Base-by-base conservation (phyloP, 1,140 invertebrate species). In the Oryctes rhinoceros region DNA sequence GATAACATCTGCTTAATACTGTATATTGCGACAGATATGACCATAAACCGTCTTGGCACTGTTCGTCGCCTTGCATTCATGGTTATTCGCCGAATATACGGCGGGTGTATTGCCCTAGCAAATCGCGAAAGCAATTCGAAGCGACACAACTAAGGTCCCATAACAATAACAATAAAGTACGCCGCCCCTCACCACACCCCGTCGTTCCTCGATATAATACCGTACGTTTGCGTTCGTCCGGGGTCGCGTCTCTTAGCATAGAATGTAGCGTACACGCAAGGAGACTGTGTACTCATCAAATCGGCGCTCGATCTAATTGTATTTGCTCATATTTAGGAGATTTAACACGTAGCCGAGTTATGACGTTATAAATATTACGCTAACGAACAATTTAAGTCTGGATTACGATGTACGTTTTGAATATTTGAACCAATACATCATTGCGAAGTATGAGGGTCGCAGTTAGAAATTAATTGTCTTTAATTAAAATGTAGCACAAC, bases 161-260 rank as follows among this genome's bases (percentile, higher is more conserved):
- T 67, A 67, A 67, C 65, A 67, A 67, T 67, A 67, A 67, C 65
- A 67, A 67, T 67, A 67, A 67, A 67, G 65, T 18, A 67, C 65
- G 30, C 65, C 65, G 18, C 20, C 65, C 3, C 65, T 24, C 24
- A 30, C 24, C 24, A 30, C 24, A 30, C 24, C 24, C 24, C 24
- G 24, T 30, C 24, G 9, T 0, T 44, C 39, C 39, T 44, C 39
- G 39, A 44, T 44, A 44, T n/a, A n/a, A n/a, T 44, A 44, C 5
- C 9, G 20, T 67, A 67, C 65, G 65, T n/a, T 53, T n/a, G 49
- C n/a, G n/a, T 53, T 67, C 65, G 65, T 24, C 20, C 13, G 65
- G 18, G 10, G 24, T 13, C 20, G 13, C 3, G 20, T 67, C 20
- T 67, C n/a, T 67, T 30, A 10, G 65, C 18, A 24, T 24, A 35